Evolutionary conservation across 2,888 invertebrate genomes (phyloP).

Genomic region (Allygus modestus): DNA sequence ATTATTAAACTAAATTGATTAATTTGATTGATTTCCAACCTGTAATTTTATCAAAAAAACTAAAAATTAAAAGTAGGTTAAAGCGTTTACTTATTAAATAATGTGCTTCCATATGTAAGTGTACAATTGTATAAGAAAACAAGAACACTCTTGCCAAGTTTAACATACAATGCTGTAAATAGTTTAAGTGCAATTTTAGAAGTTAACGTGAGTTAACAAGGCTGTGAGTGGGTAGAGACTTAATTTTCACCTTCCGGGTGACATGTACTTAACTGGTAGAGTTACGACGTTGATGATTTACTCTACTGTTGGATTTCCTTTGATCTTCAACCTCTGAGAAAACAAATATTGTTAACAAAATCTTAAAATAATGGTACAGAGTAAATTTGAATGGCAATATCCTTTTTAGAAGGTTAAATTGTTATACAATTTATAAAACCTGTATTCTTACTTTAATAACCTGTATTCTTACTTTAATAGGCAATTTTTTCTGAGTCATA

Average conservation of each 20-base stretch:
- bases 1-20: too few species aligned
- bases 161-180: conserved; percentile 46
- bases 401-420: too few species aligned
- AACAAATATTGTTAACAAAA: too few species aligned
- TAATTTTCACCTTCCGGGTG: conserved; percentile 29
- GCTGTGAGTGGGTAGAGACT: conserved; percentile 56
- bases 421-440: too few species aligned
- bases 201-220: conserved; percentile 54
- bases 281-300: not conserved
- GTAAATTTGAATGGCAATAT: too few species aligned
- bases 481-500: too few species aligned
- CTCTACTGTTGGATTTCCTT: not conserved
- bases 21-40: too few species aligned
- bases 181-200: conserved; percentile 55
- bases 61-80: not conserved
- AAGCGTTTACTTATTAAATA: not conserved
- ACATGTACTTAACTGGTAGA: conserved; percentile 27
- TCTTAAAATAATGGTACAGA: too few species aligned
- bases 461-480: too few species aligned
- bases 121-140: not conserved
- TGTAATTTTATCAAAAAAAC: too few species aligned
- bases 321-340: not conserved
- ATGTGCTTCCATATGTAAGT: conserved; percentile 29
- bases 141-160: conserved; percentile 14
- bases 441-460: too few species aligned